Evolutionary conservation across 2,113 vertebrate genomes (phyloP).

Genomic region (Pithys albifrons): DNA sequence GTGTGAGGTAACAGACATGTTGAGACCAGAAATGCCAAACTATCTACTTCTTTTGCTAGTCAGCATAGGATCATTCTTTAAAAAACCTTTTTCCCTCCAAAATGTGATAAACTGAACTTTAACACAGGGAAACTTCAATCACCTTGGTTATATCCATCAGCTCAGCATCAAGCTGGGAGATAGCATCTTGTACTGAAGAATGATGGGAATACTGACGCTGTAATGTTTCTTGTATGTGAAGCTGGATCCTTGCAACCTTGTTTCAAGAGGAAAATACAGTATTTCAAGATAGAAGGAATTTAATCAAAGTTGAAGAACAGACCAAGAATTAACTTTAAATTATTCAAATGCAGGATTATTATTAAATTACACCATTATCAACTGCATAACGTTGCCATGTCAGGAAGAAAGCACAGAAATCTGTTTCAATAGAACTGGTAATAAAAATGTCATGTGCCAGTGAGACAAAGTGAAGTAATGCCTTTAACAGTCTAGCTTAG

Average conservation of each 20-base stretch:
- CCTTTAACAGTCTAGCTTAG: not conserved
- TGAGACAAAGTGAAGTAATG: not conserved
- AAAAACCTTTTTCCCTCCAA: accelerated
- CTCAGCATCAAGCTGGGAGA: constrained; percentile 91
- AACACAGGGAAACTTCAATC: not conserved
- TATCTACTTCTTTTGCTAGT: not conserved
- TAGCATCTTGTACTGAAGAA: constrained; percentile 88
- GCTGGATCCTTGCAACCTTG: constrained; percentile 94
- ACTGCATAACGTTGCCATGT: not conserved
- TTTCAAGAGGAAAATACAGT: constrained; percentile 8
- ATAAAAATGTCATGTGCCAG: not conserved
- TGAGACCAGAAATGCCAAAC: not conserved
- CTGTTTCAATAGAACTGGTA: not conserved
- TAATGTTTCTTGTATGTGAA: constrained; percentile 94
- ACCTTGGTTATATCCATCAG: constrained; percentile 98
- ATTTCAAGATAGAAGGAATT: not conserved
- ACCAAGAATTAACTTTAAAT: not conserved
- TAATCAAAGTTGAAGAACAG: not conserved
- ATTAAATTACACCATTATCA: not conserved
- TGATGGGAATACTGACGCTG: constrained; percentile 89
- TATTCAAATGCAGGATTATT: not conserved
- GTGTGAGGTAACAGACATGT: not conserved
- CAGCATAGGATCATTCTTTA: not conserved
- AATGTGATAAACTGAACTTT: not conserved
- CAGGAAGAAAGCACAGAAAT: not conserved